A percentile compares a stretch with the other conserved stretches of the same genome.
Evolutionary conservation across 2,797 vertebrate genomes (phyloP).

Genomic region (Anableps anableps): DNA sequence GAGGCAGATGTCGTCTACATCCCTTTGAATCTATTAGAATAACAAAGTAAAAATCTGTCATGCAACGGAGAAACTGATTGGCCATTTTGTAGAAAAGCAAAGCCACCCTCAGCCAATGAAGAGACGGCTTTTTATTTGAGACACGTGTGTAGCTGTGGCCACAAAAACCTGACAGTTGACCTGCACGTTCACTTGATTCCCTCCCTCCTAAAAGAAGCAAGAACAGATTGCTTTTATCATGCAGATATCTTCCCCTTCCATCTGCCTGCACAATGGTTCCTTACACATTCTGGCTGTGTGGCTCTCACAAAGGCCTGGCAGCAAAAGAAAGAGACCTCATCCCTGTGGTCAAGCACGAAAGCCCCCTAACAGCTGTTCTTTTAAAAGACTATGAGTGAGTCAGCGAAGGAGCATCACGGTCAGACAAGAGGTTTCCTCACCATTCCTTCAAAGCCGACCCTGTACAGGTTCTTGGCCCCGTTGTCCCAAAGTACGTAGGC

Average conservation of each 20-base stretch:
- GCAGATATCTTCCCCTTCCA: slow-evolving; percentile 79
- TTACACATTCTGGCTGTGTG: slow-evolving; percentile 74
- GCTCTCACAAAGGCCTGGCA: slow-evolving; percentile 76
- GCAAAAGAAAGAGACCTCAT: slow-evolving; percentile 62
- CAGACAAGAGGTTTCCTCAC: slow-evolving; percentile 83
- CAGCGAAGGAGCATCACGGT: slow-evolving; percentile 34
- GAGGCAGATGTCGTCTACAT: slow-evolving; percentile 66
- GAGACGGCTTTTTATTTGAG: slow-evolving; percentile 41
- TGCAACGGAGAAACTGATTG: slow-evolving; percentile 56
- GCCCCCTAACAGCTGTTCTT: slow-evolving; percentile 73
- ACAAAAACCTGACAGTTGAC: slow-evolving; percentile 66
- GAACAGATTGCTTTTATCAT: slow-evolving; percentile 84
- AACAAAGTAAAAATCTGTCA: slow-evolving; percentile 74
- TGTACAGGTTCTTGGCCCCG: slow-evolving; percentile 98
- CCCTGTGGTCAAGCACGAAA: slow-evolving; percentile 69
- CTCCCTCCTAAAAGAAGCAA: slow-evolving; percentile 53
- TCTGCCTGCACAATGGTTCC: slow-evolving; percentile 80
- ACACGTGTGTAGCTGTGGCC: slow-evolving; percentile 49
- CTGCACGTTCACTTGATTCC: slow-evolving; percentile 64
- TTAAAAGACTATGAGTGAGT: slow-evolving; percentile 43
- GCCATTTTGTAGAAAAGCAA: slow-evolving; percentile 67
- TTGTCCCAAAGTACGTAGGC: slow-evolving; percentile 99
- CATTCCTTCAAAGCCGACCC: slow-evolving; percentile 99
- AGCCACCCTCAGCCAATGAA: slow-evolving; percentile 71
- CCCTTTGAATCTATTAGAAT: slow-evolving; percentile 62